These are phyloP conservation scores for Diachasma alloeum DNA, from an alignment of 1,140 invertebrate species.

Conservation along the genomic window DNA sequence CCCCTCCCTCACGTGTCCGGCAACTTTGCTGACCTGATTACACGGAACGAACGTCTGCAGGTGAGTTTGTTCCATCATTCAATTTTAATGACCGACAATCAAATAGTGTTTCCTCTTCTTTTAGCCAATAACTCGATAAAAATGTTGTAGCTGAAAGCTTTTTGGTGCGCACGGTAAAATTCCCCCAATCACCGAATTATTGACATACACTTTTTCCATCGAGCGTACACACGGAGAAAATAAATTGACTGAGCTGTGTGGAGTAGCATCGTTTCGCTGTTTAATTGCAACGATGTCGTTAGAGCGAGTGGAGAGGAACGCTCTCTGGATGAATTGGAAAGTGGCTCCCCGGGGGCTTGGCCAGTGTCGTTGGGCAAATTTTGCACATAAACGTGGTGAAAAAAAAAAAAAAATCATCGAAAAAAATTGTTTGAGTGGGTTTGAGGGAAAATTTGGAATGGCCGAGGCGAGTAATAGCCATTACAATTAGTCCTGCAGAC, in stretches of 20 bases:
- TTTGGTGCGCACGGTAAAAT: not conserved
- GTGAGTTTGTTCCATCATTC: not conserved
- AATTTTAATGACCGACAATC: not conserved
- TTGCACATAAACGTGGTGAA: not conserved
- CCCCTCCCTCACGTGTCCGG: not conserved
- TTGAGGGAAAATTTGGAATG: not conserved
- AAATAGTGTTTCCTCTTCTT: not conserved
- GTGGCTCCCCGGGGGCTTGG: not conserved
- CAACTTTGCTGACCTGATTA: not conserved
- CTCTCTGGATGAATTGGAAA: not conserved
- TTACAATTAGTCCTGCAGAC: not conserved
- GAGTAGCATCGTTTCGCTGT: not conserved
- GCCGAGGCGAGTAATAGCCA: too few relatives aligned
- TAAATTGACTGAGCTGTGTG: not conserved
- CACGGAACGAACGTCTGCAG: not conserved
- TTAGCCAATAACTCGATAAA: not conserved
- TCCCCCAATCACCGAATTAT: not conserved
- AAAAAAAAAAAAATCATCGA: not conserved
- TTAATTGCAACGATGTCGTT: conserved; percentile 2
- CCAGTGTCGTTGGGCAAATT: not conserved
- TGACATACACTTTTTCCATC: not conserved
- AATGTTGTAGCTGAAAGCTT: not conserved
- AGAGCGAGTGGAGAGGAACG: not conserved
- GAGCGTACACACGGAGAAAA: not conserved
- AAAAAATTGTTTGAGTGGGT: not conserved